A percentile compares a stretch with the other conserved stretches of the same genome.
Evolutionary conservation across 2,888 invertebrate species (phyloP).

Genomic region (Tipula lateralis): DNA sequence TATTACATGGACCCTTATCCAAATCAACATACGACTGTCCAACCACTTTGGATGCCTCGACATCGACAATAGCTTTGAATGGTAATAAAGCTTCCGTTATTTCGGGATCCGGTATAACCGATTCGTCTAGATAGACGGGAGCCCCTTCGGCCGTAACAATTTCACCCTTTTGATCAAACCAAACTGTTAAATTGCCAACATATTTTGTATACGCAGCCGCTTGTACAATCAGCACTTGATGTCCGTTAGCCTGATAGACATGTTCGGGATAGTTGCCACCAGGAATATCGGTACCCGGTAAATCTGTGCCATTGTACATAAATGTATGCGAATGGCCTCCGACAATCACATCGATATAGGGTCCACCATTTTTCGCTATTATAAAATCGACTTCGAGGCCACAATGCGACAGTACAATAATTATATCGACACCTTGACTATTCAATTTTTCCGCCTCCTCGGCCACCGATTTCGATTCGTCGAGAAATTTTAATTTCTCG

Average conservation of each 20-base stretch:
- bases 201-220: constrained; percentile 70
- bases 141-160: constrained; percentile 64
- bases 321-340: constrained; percentile 81
- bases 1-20: constrained; percentile 61
- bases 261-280: constrained; percentile 64
- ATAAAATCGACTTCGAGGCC: constrained; percentile 64
- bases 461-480: constrained; percentile 63
- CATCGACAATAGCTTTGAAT: constrained; percentile 57
- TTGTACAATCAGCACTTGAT: constrained; percentile 59
- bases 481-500: constrained; percentile 62
- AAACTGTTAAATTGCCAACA: constrained; percentile 69
- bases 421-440: constrained; percentile 64
- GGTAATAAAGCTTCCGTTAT: constrained; percentile 50
- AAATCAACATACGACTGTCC: constrained; percentile 56
- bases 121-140: constrained; percentile 62
- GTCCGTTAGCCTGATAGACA: constrained; percentile 51
- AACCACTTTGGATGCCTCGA: constrained; percentile 53
- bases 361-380: constrained; percentile 61
- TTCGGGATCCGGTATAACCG: constrained; percentile 51
- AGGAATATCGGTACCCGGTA: constrained; percentile 56
- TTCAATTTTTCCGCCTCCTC: constrained; percentile 61
- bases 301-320: constrained; percentile 58
- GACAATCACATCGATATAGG: constrained; percentile 72
- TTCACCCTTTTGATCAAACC: constrained; percentile 63
- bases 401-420: constrained; percentile 76